phyloP scores from a whole-genome alignment of 2,888 invertebrate genomes.

The Phytoseiulus persimilis region DNA sequence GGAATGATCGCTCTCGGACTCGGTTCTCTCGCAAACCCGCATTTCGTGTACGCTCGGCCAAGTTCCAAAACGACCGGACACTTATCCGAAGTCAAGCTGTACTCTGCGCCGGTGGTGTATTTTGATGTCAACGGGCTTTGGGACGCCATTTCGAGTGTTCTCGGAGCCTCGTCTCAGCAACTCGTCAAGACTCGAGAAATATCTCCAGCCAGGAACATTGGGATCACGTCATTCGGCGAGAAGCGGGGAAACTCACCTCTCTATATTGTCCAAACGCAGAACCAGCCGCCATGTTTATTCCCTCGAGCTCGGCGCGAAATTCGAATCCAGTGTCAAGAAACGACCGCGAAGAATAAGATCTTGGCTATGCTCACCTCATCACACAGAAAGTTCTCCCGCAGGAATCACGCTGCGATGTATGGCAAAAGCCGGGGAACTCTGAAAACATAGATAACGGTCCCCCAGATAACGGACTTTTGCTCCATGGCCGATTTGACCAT shows the following conservation, averaged over 20 bases:
- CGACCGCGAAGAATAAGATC: too few species aligned
- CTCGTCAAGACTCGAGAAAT: not conserved
- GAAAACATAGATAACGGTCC: too few species aligned
- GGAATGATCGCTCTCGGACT: constrained; percentile 78
- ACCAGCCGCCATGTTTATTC: not conserved
- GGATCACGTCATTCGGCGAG: too few species aligned
- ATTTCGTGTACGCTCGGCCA: constrained; percentile 81
- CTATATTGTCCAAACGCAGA: not conserved
- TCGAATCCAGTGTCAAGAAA: not conserved
- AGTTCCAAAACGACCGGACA: constrained; percentile 81
- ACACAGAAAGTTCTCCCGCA: too few species aligned
- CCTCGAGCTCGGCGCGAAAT: not conserved
- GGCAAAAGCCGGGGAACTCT: too few species aligned
- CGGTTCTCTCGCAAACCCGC: constrained; percentile 82
- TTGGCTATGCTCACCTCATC: too few species aligned
- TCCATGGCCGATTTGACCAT: too few species aligned
- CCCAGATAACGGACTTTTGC: too few species aligned
- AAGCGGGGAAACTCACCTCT: not conserved
- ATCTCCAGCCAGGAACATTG: not conserved
- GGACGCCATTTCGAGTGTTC: not conserved
- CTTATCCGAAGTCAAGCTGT: constrained; percentile 67
- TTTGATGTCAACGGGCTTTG: not conserved
- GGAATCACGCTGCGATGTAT: too few species aligned
- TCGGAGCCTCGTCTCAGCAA: not conserved
- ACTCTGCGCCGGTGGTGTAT: constrained; percentile 28